Percentiles rank a stretch among this genome's conserved stretches.
Evolutionary conservation across 1,140 invertebrate genomes (phyloP).

Genomic region (Zaprionus davidi): DNA sequence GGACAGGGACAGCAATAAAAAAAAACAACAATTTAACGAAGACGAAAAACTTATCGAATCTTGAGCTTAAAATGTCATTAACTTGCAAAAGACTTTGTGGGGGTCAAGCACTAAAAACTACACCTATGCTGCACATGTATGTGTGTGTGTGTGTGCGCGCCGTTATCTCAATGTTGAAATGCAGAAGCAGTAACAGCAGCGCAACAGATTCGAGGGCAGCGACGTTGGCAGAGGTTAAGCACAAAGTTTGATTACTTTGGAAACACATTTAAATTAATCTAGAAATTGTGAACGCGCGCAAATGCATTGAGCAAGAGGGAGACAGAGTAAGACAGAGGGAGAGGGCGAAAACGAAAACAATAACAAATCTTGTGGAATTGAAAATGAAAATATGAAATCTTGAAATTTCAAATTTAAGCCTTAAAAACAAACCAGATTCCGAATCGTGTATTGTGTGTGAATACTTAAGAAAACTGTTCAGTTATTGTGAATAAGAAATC

Average conservation of each 20-base stretch:
- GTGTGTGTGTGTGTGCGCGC: background rate
- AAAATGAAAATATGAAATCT: slow-evolving; percentile 14
- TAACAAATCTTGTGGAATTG: background rate
- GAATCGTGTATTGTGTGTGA: no score
- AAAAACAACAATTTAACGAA: background rate
- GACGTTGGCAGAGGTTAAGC: slow-evolving; percentile 36
- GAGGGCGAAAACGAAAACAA: background rate
- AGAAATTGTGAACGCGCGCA: background rate
- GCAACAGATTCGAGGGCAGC: slow-evolving; percentile 1
- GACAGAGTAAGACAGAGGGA: background rate
- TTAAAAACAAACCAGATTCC: background rate
- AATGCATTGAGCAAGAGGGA: slow-evolving; percentile 24
- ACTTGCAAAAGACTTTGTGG: slow-evolving; percentile 45
- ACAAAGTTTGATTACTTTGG: slow-evolving; percentile 45
- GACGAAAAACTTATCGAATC: slow-evolving; percentile 34
- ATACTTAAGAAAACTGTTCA: no score
- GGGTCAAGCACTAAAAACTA: slow-evolving; percentile 32
- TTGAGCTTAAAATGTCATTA: slow-evolving; percentile 46
- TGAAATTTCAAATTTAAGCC: background rate
- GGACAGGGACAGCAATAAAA: slow-evolving; percentile 17
- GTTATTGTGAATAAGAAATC: no score
- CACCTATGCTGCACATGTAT: slow-evolving; percentile 1
- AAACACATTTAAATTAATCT: slow-evolving; percentile 46
- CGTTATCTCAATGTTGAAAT: slow-evolving; percentile 34
- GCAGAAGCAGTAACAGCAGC: slow-evolving; percentile 12